phyloP scores from a whole-genome alignment of 1,140 invertebrate species.

The Procambarus clarkii region DNA sequence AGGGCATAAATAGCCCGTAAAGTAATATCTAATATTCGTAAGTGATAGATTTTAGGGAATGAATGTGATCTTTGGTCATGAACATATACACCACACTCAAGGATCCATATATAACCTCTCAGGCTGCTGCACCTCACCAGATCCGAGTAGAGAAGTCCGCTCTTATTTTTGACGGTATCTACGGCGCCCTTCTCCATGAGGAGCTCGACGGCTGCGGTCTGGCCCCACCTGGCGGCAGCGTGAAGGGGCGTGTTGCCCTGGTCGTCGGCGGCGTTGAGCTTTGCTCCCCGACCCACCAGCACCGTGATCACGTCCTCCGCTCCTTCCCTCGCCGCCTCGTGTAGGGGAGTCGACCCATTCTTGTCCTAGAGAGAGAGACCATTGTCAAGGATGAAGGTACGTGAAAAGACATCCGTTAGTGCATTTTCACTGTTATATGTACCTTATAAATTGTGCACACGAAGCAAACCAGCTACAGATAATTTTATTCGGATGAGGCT shows the following conservation, averaged over 20 bases:
- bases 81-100: too few relatives aligned
- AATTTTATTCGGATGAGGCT: too few relatives aligned
- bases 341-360: slow-evolving; percentile 50
- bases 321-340: slow-evolving; percentile 64
- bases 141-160: slow-evolving; percentile 64
- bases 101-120: too few relatives aligned
- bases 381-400: too few relatives aligned
- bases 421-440: too few relatives aligned
- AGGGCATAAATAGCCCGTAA: too few relatives aligned
- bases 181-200: slow-evolving; percentile 58
- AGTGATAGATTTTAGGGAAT: too few relatives aligned
- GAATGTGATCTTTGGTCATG: too few relatives aligned
- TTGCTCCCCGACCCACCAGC: slow-evolving; percentile 43
- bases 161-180: slow-evolving; percentile 58
- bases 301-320: slow-evolving; percentile 63
- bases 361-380: slow-evolving; percentile 46
- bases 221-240: slow-evolving; percentile 58
- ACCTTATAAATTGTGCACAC: too few relatives aligned
- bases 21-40: too few relatives aligned
- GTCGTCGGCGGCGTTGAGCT: slow-evolving; percentile 41
- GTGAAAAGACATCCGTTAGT: too few relatives aligned
- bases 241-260: slow-evolving; percentile 69
- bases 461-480: too few relatives aligned
- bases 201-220: slow-evolving; percentile 35
- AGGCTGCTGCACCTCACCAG: slow-evolving; percentile 46